These are phyloP conservation scores for Pseudanteris insignis DNA, from an alignment of 2,888 invertebrate genomes.

Conservation along the genomic window DNA sequence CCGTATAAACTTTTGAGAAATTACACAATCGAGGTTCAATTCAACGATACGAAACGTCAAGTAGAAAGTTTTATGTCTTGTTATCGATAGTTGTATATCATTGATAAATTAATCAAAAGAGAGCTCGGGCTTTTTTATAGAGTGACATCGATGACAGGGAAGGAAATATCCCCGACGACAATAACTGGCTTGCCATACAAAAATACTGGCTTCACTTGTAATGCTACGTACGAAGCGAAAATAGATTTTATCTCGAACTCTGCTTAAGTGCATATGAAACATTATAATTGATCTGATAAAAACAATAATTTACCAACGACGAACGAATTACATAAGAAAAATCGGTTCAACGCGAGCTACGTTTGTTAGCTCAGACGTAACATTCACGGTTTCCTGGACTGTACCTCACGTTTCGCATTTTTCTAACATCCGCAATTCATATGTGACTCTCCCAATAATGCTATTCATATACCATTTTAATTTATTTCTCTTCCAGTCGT, in stretches of 20 bases:
- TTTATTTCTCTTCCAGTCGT: too few species aligned
- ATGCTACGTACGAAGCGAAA: not conserved
- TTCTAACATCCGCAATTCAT: too few species aligned
- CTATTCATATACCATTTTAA: too few species aligned
- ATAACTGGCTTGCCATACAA: not conserved
- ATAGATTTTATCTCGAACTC: too few species aligned
- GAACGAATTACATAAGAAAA: not conserved
- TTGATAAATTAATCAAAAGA: conserved; percentile 22
- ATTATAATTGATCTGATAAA: not conserved
- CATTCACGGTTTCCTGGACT: too few species aligned
- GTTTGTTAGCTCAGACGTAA: too few species aligned
- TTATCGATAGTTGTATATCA: conserved; percentile 23
- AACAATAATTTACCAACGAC: not conserved
- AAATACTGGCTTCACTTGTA: too few species aligned
- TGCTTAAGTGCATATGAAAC: not conserved
- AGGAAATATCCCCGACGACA: conserved; percentile 23
- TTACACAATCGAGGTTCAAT: conserved; percentile 7
- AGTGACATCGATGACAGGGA: conserved; percentile 36
- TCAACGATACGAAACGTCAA: conserved; percentile 6
- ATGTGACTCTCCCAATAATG: too few species aligned
- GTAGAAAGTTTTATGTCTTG: conserved; percentile 27
- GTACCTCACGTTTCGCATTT: too few species aligned
- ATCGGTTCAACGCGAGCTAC: not conserved
- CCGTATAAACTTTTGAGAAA: not conserved
- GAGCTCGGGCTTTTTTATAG: conserved; percentile 17